Conservation (phyloP, 2,888 invertebrate species). For the Rotaria magnacalcarata region DNA sequence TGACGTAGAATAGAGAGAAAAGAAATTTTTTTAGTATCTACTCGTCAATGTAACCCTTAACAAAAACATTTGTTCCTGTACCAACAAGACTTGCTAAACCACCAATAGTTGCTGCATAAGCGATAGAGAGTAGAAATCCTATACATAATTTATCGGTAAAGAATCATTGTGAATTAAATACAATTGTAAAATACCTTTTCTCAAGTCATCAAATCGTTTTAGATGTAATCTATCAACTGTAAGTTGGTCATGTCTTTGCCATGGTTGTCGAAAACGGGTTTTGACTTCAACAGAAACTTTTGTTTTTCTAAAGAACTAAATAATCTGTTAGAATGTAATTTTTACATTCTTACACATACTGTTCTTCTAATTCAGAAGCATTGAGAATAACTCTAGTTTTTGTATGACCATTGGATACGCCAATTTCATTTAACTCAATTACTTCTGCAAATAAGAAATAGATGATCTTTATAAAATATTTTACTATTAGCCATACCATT, state of each 20-base stretch:
- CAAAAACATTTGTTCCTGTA: constrained; percentile 40
- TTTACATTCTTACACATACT: background rate
- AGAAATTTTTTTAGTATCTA: background rate
- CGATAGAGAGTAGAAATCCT: constrained; percentile 41
- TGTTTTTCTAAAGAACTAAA: background rate
- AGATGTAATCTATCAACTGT: background rate
- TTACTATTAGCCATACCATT: background rate
- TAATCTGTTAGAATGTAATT: background rate
- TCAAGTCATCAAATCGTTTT: background rate
- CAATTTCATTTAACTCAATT: background rate
- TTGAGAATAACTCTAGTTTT: background rate
- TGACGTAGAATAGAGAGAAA: background rate
- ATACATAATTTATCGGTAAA: background rate
- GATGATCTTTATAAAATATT: no score
- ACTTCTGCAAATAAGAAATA: background rate
- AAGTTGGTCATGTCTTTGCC: background rate
- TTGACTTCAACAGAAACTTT: background rate
- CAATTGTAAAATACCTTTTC: background rate
- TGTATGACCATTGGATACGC: background rate
- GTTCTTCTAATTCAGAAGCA: background rate
- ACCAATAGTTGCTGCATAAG: constrained; percentile 45
- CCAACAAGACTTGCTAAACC: constrained; percentile 43
- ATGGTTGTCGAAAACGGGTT: background rate
- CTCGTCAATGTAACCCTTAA: constrained; percentile 42
- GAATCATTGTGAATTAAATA: no score